These are phyloP conservation scores for Lagocephalus sceleratus DNA, from an alignment of 2,797 vertebrate species.

Conservation along the genomic window DNA sequence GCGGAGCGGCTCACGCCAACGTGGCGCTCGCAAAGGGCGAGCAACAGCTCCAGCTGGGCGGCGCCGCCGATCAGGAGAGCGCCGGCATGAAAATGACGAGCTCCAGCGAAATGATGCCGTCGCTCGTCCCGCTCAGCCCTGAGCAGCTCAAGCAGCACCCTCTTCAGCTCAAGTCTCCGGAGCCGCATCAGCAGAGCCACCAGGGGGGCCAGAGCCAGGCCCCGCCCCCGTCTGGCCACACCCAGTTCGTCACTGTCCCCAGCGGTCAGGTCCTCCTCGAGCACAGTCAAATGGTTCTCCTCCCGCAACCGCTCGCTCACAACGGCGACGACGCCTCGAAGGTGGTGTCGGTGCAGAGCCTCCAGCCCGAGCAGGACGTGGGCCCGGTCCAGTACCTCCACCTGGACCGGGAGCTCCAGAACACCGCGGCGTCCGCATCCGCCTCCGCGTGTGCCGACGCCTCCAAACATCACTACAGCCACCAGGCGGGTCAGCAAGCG, in stretches of 20 bases:
- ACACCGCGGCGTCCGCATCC: constrained; percentile 36
- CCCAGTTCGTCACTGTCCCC: constrained; percentile 85
- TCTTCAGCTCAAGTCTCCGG: constrained; percentile 82
- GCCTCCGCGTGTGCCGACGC: constrained; percentile 78
- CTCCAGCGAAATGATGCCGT: constrained; percentile 76
- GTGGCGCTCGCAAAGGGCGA: constrained; percentile 83
- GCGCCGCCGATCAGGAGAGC: constrained; percentile 68
- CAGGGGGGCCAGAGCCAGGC: constrained; percentile 72
- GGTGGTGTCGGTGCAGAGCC: constrained; percentile 70
- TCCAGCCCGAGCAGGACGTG: constrained; percentile 78
- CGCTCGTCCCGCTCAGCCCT: constrained; percentile 77
- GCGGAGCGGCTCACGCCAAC: constrained; percentile 78
- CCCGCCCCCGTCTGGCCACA: constrained; percentile 58
- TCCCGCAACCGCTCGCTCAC: constrained; percentile 88
- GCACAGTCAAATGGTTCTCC: constrained; percentile 84
- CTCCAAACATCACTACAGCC: constrained; percentile 87
- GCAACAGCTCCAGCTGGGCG: constrained; percentile 81
- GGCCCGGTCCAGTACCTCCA: constrained; percentile 84
- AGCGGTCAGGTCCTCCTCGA: constrained; percentile 88
- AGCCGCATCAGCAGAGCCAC: constrained; percentile 81
- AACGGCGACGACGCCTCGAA: constrained; percentile 82
- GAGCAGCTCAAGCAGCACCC: constrained; percentile 86
- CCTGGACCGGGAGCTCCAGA: constrained; percentile 85
- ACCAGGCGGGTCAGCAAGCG: constrained; percentile 73
- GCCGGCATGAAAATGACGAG: constrained; percentile 79